Base-by-base conservation (phyloP, 2,888 invertebrate species). In the Acleris sparsana region DNA sequence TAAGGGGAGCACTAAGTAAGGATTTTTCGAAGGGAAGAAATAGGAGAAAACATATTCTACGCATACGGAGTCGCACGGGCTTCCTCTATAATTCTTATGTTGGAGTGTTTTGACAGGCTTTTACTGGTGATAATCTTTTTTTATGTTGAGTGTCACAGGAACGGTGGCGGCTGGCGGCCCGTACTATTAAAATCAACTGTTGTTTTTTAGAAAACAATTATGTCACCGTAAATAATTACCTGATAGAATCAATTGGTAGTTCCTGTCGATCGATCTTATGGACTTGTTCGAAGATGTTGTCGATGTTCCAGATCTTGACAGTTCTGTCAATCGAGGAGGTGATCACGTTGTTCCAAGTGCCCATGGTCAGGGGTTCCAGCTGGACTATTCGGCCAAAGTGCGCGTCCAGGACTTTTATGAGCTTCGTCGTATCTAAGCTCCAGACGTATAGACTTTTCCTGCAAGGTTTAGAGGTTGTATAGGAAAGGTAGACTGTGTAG, bases 271-370 rank as follows among this genome's bases (percentile, higher is more conserved):
- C 98, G 71, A 99, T 98, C 49, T 97, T 97, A 81, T 98, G 98
- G 0, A 99, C 98, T 86, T 99, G 98, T 82, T 99, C 99, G 79
- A 99, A 98, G 72, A 99, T 99, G 84, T 99, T 99, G 85, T 99
- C 98, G 64, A 99, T 98, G 84, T 99, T 99, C 99, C 99, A 99
- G 5, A 99, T 98, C 93, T 99, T 99, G 7, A 99, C 99, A 0
- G 98, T 98, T 68, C 99, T 94, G 86, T 99, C 99, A 57, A 99
- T 98, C 0, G 99, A 99, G 0, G 99, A 98, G 0, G 99, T 99
- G 56, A 99, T 97, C 5, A 99, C 96, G 83, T 97, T 97, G 84
- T 98, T 98, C 98, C 98, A 98, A 71, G 96, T 95, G 0, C 97
- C 97, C 17, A 97, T 95, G 0, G 97, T 97, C 48, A 99, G 89